Evolutionary conservation across 2,797 vertebrate genomes (phyloP), one percentile per base, ranked within the genome.

Genomic region (Amphiprion clarkii): DNA sequence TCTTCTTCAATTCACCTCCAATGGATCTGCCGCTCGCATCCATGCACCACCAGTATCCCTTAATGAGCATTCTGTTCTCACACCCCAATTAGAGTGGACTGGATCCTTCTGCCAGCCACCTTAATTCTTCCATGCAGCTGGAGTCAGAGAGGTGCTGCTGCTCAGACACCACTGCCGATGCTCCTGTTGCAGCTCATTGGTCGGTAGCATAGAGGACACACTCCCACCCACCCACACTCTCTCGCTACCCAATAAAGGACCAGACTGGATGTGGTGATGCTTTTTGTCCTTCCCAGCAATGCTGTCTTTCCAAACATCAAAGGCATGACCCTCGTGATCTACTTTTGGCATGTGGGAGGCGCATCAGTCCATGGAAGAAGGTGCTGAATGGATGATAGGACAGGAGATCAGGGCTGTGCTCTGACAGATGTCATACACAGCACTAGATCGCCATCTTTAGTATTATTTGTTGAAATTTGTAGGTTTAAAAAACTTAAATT

Each of bases 131-230:
- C 4, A 49, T 46, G 46, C 1, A 5, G 75, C 27, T 48, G 70
- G 79, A 84, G 69, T 52, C 74, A 71, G 74, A 29, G 81, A 73
- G 46, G 19, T 48, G 46, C 46, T 19, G 8, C 82, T 79, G 79
- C 52, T 79, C 71, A 51, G 55, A 39, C 69, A 64, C 44, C 71
- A 55, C 68, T 23, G 58, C 55, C 5, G 81, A 58, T 88, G 84
- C 62, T 88, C 81, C 63, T 67, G 65, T 67, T 83, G 52, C 78
- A 66, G 69, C 82, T 84, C 76, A 91, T 87, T 89, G 86, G 89
- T 81, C 55, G 73, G 54, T 11, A 25, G 46, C 74, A 17, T 62
- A 66, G 64, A 60, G 63, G 23, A 8, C 25, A n/a, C 9, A 60
- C 36, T 42, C 40, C 7, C 0, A 40, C n/a, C 19, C n/a, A 0